phyloP scores from a whole-genome alignment of 2,888 invertebrate genomes.

The Pachycephus smyrnensis region DNA sequence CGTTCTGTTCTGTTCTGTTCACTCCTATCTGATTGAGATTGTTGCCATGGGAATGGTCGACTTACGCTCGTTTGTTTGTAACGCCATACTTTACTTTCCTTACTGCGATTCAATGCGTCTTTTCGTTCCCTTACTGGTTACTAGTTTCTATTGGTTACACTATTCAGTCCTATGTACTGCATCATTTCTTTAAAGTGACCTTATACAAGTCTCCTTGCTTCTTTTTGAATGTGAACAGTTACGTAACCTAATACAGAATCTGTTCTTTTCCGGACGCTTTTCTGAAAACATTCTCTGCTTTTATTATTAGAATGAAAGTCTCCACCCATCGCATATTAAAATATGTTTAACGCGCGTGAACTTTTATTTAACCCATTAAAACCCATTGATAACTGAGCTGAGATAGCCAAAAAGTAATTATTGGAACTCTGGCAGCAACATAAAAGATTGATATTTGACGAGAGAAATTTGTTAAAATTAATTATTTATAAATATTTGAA shows the following conservation, averaged over 20 bases:
- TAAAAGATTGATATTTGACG: too few relatives aligned
- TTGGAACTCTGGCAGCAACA: too few relatives aligned
- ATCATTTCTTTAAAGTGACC: not conserved
- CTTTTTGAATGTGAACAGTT: not conserved
- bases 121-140: not conserved
- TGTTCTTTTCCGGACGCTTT: not conserved
- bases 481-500: too few relatives aligned
- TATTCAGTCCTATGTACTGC: not conserved
- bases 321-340: not conserved
- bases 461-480: too few relatives aligned
- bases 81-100: conserved; percentile 25
- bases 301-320: not conserved
- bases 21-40: conserved; percentile 59
- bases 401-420: too few relatives aligned
- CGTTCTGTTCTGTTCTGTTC: conserved; percentile 34
- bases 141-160: not conserved
- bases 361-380: not conserved
- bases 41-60: conserved; percentile 59
- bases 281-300: not conserved
- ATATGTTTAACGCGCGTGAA: not conserved
- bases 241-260: not conserved
- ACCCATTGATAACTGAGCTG: too few relatives aligned
- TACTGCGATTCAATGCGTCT: not conserved
- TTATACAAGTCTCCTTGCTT: not conserved
- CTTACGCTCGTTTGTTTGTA: conserved; percentile 32